Evolutionary conservation across 2,797 vertebrate genomes (phyloP).

Genomic region (Hippopotamyrus pictus): DNA sequence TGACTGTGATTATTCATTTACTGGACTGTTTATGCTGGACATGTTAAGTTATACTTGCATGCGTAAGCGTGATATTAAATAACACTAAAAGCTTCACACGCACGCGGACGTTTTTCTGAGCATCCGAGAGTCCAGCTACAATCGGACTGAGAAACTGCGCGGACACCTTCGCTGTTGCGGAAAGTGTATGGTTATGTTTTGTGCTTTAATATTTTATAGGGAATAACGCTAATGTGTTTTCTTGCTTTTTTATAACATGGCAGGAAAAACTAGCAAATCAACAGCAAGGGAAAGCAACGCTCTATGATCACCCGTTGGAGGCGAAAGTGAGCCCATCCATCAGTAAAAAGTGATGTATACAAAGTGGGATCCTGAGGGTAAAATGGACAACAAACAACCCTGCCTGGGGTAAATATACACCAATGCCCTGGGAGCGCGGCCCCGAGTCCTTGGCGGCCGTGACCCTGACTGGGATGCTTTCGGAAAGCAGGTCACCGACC

Average conservation of each 20-base stretch:
- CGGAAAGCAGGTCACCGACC: background rate
- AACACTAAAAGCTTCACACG: background rate
- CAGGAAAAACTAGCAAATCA: background rate
- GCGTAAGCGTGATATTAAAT: background rate
- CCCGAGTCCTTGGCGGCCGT: background rate
- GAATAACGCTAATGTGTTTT: background rate
- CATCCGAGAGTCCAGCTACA: background rate
- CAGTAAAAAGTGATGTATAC: background rate
- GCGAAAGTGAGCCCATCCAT: background rate
- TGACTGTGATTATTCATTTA: background rate
- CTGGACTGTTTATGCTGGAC: background rate
- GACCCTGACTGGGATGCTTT: background rate
- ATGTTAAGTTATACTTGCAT: background rate
- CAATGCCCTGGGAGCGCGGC: background rate
- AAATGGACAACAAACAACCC: background rate
- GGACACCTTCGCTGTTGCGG: background rate
- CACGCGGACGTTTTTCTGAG: background rate
- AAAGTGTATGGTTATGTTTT: background rate
- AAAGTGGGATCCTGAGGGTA: background rate
- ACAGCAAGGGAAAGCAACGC: background rate
- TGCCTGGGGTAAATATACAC: background rate
- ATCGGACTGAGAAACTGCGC: background rate
- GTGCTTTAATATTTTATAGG: background rate
- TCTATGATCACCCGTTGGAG: background rate
- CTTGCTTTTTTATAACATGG: background rate